These are phyloP conservation scores for Leptobrachium ailaonicum DNA, from an alignment of 2,113 vertebrate species.

Conservation along the genomic window DNA sequence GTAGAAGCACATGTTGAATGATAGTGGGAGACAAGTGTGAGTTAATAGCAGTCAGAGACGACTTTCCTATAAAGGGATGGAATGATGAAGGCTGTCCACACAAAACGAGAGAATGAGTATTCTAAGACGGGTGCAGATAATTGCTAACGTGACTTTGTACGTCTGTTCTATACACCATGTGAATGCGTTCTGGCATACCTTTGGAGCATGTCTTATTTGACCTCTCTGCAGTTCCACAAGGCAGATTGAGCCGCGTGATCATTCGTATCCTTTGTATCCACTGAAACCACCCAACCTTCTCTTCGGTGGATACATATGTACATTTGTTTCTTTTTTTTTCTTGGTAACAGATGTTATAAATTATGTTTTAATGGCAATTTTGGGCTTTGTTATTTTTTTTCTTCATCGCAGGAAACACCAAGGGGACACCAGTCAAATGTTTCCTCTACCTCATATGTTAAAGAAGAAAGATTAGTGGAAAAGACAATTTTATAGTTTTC, in stretches of 20 bases:
- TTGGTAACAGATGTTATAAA: constrained; percentile 38
- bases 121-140: accelerated
- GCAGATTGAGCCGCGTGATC: constrained; percentile 2
- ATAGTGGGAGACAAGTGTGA: constrained; percentile 22
- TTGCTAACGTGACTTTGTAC: background rate
- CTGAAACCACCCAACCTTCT: background rate
- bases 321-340: background rate
- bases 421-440: constrained; percentile 52
- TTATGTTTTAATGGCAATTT: constrained; percentile 55
- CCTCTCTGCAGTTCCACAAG: constrained; percentile 2
- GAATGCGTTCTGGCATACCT: background rate
- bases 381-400: constrained; percentile 49
- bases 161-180: background rate
- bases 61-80: background rate
- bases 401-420: constrained; percentile 35
- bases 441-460: constrained; percentile 57
- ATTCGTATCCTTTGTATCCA: background rate
- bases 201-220: background rate
- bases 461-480: constrained; percentile 53
- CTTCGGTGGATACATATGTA: background rate
- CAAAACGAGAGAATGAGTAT: background rate
- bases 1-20: constrained; percentile 19
- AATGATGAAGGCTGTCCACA: background rate
- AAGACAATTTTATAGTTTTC: constrained; percentile 61
- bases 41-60: constrained; percentile 21